These are phyloP conservation scores for Myrmecobius fasciatus DNA, from an alignment of 2,113 vertebrate species.

Conservation along the genomic window DNA sequence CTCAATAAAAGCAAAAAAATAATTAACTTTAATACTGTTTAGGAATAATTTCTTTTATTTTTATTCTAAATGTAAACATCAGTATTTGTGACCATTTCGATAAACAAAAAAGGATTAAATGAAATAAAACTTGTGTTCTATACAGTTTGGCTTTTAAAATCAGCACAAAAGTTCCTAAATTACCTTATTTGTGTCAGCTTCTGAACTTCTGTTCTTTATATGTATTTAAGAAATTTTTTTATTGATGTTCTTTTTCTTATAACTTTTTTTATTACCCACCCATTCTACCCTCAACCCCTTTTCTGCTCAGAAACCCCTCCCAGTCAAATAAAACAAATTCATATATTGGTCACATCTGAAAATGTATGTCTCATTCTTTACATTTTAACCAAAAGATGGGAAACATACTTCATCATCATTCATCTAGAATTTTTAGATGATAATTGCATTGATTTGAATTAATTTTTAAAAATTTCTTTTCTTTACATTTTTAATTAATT, in stretches of 20 bases:
- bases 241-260: neutral
- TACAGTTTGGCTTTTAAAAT: neutral
- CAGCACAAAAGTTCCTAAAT: neutral
- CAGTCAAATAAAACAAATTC: neutral
- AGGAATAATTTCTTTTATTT: neutral
- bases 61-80: neutral
- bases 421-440: neutral
- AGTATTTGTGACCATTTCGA: neutral
- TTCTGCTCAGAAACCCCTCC: neutral
- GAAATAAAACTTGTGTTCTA: neutral
- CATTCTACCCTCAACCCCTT: accelerated
- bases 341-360: neutral
- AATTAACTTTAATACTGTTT: neutral
- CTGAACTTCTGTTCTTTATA: neutral
- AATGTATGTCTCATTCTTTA: neutral
- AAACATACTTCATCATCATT: neutral
- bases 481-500: neutral
- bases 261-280: neutral
- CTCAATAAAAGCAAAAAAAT: neutral
- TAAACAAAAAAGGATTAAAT: neutral
- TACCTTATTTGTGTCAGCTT: neutral
- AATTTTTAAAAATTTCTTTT: neutral
- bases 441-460: neutral
- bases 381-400: neutral
- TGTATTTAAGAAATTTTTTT: neutral